Evolutionary conservation across 2,888 invertebrate genomes (phyloP).

Genomic region (Mystacides longicornis): DNA sequence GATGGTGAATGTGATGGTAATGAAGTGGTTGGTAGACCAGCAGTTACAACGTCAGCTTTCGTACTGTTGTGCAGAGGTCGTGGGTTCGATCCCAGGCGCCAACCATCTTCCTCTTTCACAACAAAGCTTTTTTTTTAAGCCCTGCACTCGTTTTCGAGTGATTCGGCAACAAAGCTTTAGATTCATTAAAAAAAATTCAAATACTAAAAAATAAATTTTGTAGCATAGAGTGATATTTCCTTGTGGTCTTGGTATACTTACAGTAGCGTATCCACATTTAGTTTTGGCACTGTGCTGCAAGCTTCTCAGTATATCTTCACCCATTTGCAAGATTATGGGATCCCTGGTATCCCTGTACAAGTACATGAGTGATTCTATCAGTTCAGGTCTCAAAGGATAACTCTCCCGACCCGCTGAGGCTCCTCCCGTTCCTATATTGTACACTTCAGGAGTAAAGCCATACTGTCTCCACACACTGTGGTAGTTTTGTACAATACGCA

Average conservation of each 20-base stretch:
- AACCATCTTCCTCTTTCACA: no score
- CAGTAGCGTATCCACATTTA: constrained; percentile 95
- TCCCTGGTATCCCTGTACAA: constrained; percentile 91
- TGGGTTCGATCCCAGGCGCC: no score
- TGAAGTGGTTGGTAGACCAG: no score
- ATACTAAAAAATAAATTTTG: no score
- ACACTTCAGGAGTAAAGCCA: constrained; percentile 97
- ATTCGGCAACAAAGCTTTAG: no score
- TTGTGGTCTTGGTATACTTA: no score
- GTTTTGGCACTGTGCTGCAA: constrained; percentile 91
- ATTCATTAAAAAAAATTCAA: no score
- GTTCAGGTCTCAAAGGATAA: constrained; percentile 93
- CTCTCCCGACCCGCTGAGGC: constrained; percentile 76
- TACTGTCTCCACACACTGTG: constrained; percentile 96
- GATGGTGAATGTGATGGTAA: background rate
- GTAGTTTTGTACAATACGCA: constrained; percentile 92
- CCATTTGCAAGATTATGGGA: constrained; percentile 84
- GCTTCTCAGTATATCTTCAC: constrained; percentile 87
- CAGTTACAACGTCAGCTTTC: no score
- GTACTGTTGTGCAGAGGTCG: no score
- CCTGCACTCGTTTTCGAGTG: no score
- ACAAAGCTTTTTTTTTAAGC: no score
- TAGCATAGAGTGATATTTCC: no score
- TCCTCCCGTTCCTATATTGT: constrained; percentile 85
- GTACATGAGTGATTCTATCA: constrained; percentile 96